Evolutionary conservation across 2,797 vertebrate species (phyloP), one percentile per base, ranked within the genome.

Genomic region (Petrocephalus sullivani): DNA sequence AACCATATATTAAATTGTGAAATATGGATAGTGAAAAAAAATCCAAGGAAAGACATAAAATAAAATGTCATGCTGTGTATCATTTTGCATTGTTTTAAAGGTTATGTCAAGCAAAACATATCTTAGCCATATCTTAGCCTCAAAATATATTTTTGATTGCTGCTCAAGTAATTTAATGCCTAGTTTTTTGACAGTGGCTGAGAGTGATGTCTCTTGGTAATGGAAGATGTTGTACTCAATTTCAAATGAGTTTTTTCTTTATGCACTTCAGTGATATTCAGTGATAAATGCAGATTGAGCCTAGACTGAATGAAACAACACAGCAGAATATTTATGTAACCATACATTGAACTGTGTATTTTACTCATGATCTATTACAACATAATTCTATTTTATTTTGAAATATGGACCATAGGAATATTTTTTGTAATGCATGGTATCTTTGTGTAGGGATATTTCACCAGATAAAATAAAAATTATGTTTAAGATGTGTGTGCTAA

Each of bases 1-100:
- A 60, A 90, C 88, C 88, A 88, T 89, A 88, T 89, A 90, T 90
- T 92, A 90, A 92, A 57, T 46, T 78, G 33, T 78, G 71, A 78
- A 78, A 41, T 75, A 75, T 78, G 37, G 71, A 78, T 2, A 19
- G 71, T 78, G 16, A n/a, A 78, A 78, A 1, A 9, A 19, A 78
- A 78, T n/a, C 7, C 37, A 78, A 33, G 64, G 28, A 71, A 33
- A 33, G 12, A 5, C 64, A 33, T 37, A 37, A 37, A 88, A 85
- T 64, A 85, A 90, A 49, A 23, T 21, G 37, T 21, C 1, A 53
- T 53, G 49, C 21, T 33, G 23, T 85, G 56, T 21, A 85, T 56
- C 10, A 85, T 84, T 56, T 54, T 23, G 4, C 10, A 57, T 75
- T 41, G 21, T 56, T 53, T 23, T 84, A 14, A 23, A 84, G 37